Percentiles rank a stretch among this genome's conserved stretches.
Evolutionary conservation across 2,113 vertebrate genomes (phyloP).

Genomic region (Lota lota): DNA sequence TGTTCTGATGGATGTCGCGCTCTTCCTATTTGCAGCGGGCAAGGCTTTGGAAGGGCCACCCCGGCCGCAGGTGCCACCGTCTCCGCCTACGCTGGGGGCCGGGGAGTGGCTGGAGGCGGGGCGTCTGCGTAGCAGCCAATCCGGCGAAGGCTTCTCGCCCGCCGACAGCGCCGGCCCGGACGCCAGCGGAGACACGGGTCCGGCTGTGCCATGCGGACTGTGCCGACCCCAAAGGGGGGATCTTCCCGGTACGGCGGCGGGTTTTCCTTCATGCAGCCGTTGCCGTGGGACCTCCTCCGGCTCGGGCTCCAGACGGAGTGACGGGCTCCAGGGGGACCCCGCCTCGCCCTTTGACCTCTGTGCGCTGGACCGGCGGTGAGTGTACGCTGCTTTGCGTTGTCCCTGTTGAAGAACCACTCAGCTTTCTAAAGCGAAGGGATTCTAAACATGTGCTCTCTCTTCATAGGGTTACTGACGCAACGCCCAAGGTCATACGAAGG

Average conservation of each 20-base stretch:
- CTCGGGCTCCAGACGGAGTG: slow-evolving; percentile 70
- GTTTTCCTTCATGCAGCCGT: not conserved
- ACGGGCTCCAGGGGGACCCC: slow-evolving; percentile 74
- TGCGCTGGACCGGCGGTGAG: slow-evolving; percentile 85
- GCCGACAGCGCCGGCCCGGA: slow-evolving; percentile 70
- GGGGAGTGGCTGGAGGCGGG: slow-evolving; percentile 78
- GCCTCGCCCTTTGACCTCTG: slow-evolving; percentile 79
- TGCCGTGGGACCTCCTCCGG: slow-evolving; percentile 43
- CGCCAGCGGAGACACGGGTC: slow-evolving; percentile 65
- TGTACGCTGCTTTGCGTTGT: not conserved
- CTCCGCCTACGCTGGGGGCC: slow-evolving; percentile 75
- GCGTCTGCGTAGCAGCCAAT: slow-evolving; percentile 78
- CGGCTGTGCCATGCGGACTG: slow-evolving; percentile 45
- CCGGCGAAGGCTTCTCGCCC: slow-evolving; percentile 79
- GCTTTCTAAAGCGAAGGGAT: not conserved
- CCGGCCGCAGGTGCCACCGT: slow-evolving; percentile 82
- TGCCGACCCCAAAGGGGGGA: not conserved
- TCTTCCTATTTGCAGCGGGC: slow-evolving; percentile 68
- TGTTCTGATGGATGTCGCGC: not conserved
- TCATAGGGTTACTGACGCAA: slow-evolving; percentile 62
- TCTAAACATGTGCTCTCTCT: not conserved
- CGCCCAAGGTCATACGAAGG: slow-evolving; percentile 64
- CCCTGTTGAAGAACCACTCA: not conserved
- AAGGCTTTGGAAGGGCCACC: slow-evolving; percentile 83
- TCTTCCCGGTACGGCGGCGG: not conserved